phyloP scores from a whole-genome alignment of 2,888 invertebrate species.

The Andricus quercusramuli region DNA sequence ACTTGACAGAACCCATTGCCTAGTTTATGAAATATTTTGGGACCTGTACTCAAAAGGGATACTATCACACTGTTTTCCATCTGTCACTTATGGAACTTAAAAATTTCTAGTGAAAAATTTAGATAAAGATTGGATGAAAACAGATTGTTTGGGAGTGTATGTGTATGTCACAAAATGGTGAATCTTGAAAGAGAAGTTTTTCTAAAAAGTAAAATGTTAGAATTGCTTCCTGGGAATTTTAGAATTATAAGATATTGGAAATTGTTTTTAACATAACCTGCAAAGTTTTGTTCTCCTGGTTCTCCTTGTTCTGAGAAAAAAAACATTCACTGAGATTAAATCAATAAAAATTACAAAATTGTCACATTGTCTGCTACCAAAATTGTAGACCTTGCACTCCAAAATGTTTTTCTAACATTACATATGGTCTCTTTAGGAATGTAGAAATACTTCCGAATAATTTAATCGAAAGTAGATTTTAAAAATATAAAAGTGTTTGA shows the following conservation, averaged over 20 bases:
- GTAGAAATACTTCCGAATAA: too few species aligned
- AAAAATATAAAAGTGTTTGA: too few species aligned
- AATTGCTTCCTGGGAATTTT: too few species aligned
- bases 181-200: background rate
- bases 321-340: too few species aligned
- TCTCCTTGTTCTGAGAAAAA: too few species aligned
- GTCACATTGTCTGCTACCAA: too few species aligned
- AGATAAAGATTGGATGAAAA: background rate
- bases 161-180: background rate
- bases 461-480: too few species aligned
- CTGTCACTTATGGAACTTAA: background rate
- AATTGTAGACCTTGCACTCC: too few species aligned
- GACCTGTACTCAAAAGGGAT: background rate
- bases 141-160: background rate
- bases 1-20: background rate
- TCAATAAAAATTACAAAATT: too few species aligned
- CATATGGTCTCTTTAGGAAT: too few species aligned
- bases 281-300: background rate
- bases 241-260: background rate
- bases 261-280: background rate
- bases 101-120: background rate
- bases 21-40: background rate
- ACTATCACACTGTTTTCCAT: background rate
- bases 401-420: too few species aligned
- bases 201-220: background rate